Evolutionary conservation across 2,113 vertebrate genomes (phyloP).

Genomic region (Vombatus ursinus): DNA sequence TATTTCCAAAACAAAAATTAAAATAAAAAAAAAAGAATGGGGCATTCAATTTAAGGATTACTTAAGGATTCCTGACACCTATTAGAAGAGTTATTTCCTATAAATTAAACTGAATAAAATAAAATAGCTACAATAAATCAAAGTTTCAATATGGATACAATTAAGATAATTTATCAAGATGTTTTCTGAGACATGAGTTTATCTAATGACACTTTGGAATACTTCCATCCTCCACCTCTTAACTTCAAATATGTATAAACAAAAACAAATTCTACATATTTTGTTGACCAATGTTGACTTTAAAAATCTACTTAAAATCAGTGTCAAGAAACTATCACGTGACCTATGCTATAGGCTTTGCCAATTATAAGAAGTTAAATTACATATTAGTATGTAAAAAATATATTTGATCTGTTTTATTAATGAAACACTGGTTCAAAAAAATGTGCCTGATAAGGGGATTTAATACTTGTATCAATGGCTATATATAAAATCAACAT

Average conservation of each 20-base stretch:
- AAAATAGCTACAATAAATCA: not conserved
- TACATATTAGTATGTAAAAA: not conserved
- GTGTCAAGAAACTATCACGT: not conserved
- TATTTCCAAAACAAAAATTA: constrained; percentile 43
- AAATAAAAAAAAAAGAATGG: not conserved
- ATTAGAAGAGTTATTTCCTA: not conserved
- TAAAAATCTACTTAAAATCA: not conserved
- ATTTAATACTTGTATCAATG: not conserved
- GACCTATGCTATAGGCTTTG: not conserved
- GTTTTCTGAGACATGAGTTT: not conserved
- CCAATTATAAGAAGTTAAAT: not conserved
- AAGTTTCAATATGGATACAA: not conserved
- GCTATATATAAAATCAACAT: not conserved
- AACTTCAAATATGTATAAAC: not conserved
- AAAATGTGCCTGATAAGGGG: not conserved
- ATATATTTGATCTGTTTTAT: not conserved
- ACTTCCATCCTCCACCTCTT: not conserved
- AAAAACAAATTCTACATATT: not conserved
- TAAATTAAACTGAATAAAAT: not conserved
- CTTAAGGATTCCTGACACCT: constrained; percentile 40
- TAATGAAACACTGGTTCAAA: not conserved
- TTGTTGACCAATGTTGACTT: not conserved
- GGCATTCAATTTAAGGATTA: not conserved
- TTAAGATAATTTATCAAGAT: not conserved
- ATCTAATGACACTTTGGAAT: not conserved